Percentiles rank a stretch among this genome's conserved stretches.
phyloP scores from a whole-genome alignment of 2,797 vertebrate species.

The Hafferia zeledoni region DNA sequence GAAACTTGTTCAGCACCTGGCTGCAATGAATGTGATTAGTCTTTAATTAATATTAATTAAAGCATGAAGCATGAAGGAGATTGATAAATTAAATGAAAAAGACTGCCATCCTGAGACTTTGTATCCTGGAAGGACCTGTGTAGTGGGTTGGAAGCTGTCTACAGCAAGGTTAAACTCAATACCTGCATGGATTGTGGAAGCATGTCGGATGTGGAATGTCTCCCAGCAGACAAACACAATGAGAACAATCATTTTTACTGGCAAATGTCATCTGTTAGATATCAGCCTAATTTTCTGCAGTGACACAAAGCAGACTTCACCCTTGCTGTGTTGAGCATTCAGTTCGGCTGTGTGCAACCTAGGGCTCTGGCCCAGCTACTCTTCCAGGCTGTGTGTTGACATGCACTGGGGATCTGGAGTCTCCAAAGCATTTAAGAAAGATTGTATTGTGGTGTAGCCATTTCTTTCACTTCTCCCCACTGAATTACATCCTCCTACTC shows the following conservation, averaged over 20 bases:
- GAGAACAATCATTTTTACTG: not conserved
- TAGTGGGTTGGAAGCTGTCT: not conserved
- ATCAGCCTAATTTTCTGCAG: constrained; percentile 27
- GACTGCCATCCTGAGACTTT: not conserved
- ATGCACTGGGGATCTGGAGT: constrained; percentile 19
- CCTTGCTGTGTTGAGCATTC: not conserved
- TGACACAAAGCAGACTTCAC: constrained; percentile 44
- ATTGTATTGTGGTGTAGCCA: not conserved
- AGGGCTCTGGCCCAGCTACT: not conserved
- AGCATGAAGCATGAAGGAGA: not conserved
- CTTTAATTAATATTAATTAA: constrained; percentile 14
- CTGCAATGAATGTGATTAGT: not conserved
- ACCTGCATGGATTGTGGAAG: not conserved
- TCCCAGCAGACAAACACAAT: not conserved
- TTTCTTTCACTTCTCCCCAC: constrained; percentile 5
- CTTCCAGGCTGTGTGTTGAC: constrained; percentile 19
- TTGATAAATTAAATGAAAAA: not conserved
- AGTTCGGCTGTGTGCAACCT: not conserved
- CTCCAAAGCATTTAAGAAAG: constrained; percentile 21
- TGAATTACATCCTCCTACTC: not conserved
- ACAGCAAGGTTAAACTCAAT: not conserved
- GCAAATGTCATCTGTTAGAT: constrained; percentile 32
- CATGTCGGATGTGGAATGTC: not conserved
- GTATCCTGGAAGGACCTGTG: not conserved
- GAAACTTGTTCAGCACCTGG: not conserved